These are phyloP conservation scores for Notoglanidium macrostoma DNA, from an alignment of 2,797 vertebrate genomes.

Conservation along the genomic window DNA sequence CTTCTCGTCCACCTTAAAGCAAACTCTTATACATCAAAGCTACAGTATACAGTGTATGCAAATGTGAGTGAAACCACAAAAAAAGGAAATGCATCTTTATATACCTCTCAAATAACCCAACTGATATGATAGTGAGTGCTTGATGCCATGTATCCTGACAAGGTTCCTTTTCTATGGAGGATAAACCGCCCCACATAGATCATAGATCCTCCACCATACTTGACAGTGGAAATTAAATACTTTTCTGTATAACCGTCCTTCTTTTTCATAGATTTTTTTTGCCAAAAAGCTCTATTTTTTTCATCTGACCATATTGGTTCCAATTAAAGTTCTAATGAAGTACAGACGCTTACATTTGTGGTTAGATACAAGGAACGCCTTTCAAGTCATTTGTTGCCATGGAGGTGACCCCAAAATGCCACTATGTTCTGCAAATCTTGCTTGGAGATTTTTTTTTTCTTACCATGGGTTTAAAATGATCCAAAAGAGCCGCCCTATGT, in stretches of 20 bases:
- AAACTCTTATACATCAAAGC: not conserved
- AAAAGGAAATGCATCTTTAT: not conserved
- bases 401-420: not conserved
- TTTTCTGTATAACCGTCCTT: not conserved
- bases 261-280: not conserved
- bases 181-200: not conserved
- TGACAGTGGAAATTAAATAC: not conserved
- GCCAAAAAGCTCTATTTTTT: not conserved
- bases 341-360: not conserved
- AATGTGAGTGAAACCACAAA: not conserved
- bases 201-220: not conserved
- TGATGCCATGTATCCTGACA: not conserved
- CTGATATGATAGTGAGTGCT: not conserved
- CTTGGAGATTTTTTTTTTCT: not conserved
- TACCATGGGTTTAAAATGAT: not conserved
- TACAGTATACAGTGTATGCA: not conserved
- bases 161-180: not conserved
- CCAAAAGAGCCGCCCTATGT: not conserved
- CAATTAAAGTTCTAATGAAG: not conserved
- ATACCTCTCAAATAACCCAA: not conserved
- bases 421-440: not conserved
- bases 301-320: not conserved
- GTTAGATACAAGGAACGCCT: not conserved
- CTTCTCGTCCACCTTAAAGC: not conserved
- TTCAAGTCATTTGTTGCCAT: not conserved